Evolutionary conservation across 2,797 vertebrate species (phyloP).

Genomic region (Premnoplex brunnescens): DNA sequence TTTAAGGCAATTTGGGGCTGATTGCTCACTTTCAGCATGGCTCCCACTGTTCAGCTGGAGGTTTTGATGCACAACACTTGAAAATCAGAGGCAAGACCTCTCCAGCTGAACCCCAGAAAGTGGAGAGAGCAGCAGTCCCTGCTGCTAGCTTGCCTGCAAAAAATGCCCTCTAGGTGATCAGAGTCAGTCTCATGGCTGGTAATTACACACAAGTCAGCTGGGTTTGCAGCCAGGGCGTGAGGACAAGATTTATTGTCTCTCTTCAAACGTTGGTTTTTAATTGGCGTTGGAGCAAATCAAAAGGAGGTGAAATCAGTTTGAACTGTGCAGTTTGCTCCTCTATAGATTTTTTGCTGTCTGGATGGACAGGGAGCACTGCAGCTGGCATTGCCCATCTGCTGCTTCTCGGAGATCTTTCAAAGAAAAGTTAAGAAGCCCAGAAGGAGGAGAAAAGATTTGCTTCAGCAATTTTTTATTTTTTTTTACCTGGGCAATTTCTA

Average conservation of each 20-base stretch:
- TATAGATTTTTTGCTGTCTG: not conserved
- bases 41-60: not conserved
- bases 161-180: not conserved
- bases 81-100: not conserved
- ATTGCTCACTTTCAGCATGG: not conserved
- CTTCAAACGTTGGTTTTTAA: not conserved
- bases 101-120: not conserved
- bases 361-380: not conserved
- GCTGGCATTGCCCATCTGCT: not conserved
- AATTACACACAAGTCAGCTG: fast-evolving
- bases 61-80: not conserved
- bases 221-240: fast-evolving
- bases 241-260: not conserved
- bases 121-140: not conserved
- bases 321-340: not conserved
- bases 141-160: fast-evolving
- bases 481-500: not conserved
- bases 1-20: not conserved
- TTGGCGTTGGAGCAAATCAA: not conserved
- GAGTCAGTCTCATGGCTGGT: not conserved
- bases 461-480: not conserved
- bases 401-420: not conserved
- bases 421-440: not conserved
- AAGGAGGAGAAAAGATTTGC: not conserved
- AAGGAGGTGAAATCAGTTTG: not conserved